Evolutionary conservation across 2,888 invertebrate species (phyloP), one percentile per base, ranked within the genome.

Genomic region (Carabus problematicus): DNA sequence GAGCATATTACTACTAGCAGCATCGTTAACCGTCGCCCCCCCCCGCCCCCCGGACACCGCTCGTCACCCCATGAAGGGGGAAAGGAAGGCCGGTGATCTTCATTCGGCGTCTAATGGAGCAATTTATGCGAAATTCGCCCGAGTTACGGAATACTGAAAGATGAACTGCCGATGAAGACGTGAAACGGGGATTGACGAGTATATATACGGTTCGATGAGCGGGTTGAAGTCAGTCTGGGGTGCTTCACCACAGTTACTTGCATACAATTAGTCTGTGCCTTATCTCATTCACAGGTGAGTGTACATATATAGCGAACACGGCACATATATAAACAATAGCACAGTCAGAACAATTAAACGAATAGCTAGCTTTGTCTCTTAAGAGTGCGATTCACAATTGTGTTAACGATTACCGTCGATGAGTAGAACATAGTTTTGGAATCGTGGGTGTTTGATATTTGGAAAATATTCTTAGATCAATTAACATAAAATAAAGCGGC

Each of bases 111-210:
- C 62, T 62, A 62, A 62, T 62, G 52, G 62, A 62, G 62, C 62
- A 62, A 62, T 14, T 62, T 52, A 62, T 49, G 62, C 62, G 62
- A 62, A 62, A 49, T 62, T 62, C 47, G 52, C 39, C 52, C 62
- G 62, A 39, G 49, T 40, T 52, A 16, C 52, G 62, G 40, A 62
- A 62, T 62, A 62, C 62, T 49, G 62, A 62, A 62, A 62, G 52
- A 61, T 61, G 61, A 52, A 52, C 11, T 12, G 8, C 7, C 62
- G 52, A 16, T 61, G 43, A 41, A 41, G 40, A 16, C 11, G 61
- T n/a, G 19, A 11, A 19, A 8, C 9, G 56, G 39, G 39, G 39
- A 39, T 56, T 55, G 40, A n/a, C 45, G 45, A 52, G 52, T 62
- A 62, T 62, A 62, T 42, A 62, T 39, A 42, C 62, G 9, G 12